Base-by-base conservation (phyloP, 2,888 invertebrate species). In the Netelia fuscicornis region DNA sequence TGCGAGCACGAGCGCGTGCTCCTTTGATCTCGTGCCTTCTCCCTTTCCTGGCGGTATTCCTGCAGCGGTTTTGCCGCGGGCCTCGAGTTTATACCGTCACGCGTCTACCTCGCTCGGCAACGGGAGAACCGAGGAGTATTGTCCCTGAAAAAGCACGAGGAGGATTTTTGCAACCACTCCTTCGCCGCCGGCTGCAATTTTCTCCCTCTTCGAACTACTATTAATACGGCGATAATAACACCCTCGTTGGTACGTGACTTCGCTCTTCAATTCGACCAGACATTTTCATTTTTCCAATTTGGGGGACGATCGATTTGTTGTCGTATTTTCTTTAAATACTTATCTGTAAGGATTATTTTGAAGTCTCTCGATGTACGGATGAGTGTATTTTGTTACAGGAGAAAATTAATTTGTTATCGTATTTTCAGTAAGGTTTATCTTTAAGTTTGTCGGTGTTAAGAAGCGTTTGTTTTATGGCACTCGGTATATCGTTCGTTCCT, bases 191-290 rank as follows among this genome's bases (percentile, higher is more conserved):
- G 76, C 81, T 10, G 11, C 65, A 42, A 70, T 76, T 13, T 42
- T 54, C 64, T 54, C 52, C 37, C 52, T 60, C 25, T 37, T 42
- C n/a, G 48, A 72, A 72, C 77, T 72, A 76, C 67, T 30, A 44
- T 84, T 48, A 56, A 44, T 48, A 81, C 64, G 77, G 77, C 76
- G 76, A 72, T 81, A 84, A 76, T 60, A 44, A 44, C n/a, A 30
- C 54, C 23, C 42, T 60, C 60, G 44, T 52, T 30, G 9, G 30
- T 37, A 76, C 84, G 84, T 84, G 84, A 84, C 84, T 54, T 17
- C 44, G 42, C 44, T 81, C 13, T 13, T 48, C 9, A 75, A 74
- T 68, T 65, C 42, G 11, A 52, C 6, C 6, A 1, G 56, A 76
- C 67, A n/a, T 80, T 74, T 58, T 30, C 20, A 5, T 75, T 13